Conservation (phyloP, 2,113 vertebrate genomes). For the Poecilia latipinna region DNA sequence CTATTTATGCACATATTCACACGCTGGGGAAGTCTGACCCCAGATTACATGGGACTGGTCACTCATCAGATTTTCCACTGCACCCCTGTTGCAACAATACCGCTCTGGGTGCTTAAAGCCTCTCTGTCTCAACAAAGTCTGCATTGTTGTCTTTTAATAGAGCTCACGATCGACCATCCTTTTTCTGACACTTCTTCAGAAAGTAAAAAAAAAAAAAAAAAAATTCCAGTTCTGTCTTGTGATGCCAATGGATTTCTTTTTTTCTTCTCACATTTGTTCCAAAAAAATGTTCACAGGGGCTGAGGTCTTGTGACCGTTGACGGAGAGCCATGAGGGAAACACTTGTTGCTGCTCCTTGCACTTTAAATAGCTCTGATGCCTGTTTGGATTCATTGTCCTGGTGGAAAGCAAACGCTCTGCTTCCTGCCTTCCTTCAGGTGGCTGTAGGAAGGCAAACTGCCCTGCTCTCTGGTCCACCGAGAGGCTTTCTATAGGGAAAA, state of each 20-base stretch:
- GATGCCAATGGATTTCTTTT: slow-evolving; percentile 41
- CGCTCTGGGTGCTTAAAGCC: slow-evolving; percentile 7
- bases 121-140: not conserved
- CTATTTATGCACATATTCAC: too few relatives aligned
- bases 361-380: slow-evolving; percentile 29
- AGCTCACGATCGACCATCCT: not conserved
- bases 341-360: slow-evolving; percentile 33
- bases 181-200: not conserved
- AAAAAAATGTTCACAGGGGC: slow-evolving; percentile 33
- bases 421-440: not conserved
- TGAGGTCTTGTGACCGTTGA: slow-evolving; percentile 63
- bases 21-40: not conserved
- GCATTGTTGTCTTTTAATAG: slow-evolving; percentile 10
- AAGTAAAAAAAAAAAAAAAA: not conserved
- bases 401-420: slow-evolving; percentile 14
- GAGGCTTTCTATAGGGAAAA: not conserved
- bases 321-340: slow-evolving; percentile 21
- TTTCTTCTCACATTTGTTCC: slow-evolving; percentile 28
- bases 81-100: not conserved
- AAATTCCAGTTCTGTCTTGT: slow-evolving; percentile 63
- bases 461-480: not conserved
- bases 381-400: slow-evolving; percentile 24
- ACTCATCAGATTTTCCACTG: slow-evolving; percentile 31
- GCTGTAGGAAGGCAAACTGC: not conserved
- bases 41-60: slow-evolving; percentile 16